Evolutionary conservation across 35 echinoderm and acorn worm genomes (phyloP), one percentile per base, ranked within the genome.

Genomic region (Lytechinus pictus): DNA sequence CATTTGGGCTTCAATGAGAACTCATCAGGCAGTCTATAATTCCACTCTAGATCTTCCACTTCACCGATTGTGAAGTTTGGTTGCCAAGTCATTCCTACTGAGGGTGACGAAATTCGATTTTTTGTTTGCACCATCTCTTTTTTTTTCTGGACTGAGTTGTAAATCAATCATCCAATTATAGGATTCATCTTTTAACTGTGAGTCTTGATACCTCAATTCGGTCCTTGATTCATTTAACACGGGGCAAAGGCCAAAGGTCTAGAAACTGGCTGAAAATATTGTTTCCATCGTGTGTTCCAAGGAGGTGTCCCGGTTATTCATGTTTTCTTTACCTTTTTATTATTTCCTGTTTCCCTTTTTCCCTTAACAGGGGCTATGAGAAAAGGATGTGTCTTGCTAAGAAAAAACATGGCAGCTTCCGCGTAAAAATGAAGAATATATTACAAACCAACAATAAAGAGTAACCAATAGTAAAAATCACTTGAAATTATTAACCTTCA

Each of bases 1-100:
- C 92, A 93, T 93, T 93, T 93, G 54, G 92, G 92, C 92, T 93
- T 55, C 92, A 28, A 54, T 27, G 55, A 55, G n/a, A 93, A 16
- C 92, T 55, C 92, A 57, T 93, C 92, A 57, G 92, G 92, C 54
- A 93, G 92, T 93, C 92, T 27, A 53, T 8, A 9, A 87, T 51
- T 93, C 29, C 52, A 8, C 91, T 55, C 53, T 57, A 16, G 52
- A 51, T 90, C 16, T 90, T 29, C 28, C 28, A 52, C 88, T 90
- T 90, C 88, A 90, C 14, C 88, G 88, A 54, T 4, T 52, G 29
- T 51, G 2, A 27, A 52, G 16, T 54, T 90, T 44, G 29, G 88
- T 90, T 90, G n/a, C 52, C 4, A 33, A 52, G 3, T 52, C 52
- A 52, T 90, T 54, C 88, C 29, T 27, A 90, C 29, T 33, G 88